These are phyloP conservation scores for Macroglossus sobrinus DNA, from an alignment of 2,113 vertebrate species.

Conservation along the genomic window DNA sequence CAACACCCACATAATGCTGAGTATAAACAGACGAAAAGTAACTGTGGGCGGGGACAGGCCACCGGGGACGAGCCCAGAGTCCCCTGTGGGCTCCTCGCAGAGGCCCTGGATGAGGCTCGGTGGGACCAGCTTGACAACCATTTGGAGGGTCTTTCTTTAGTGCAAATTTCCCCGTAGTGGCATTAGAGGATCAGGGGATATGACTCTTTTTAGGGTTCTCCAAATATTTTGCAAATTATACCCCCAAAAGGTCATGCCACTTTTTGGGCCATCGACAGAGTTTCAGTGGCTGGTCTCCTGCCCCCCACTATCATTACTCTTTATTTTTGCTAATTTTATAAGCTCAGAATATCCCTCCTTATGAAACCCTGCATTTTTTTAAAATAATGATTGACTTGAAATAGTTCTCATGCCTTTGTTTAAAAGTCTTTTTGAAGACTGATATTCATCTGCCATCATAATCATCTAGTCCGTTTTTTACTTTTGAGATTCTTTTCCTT, in stretches of 20 bases:
- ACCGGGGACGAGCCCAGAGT: fast-evolving
- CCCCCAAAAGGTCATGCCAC: not conserved
- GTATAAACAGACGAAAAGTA: not conserved
- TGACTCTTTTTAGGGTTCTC: not conserved
- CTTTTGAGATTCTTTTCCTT: not conserved
- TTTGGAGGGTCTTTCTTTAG: not conserved
- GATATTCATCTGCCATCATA: too few relatives aligned
- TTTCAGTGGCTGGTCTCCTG: not conserved
- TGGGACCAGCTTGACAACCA: not conserved
- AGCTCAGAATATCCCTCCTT: not conserved
- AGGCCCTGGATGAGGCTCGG: not conserved
- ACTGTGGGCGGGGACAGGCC: not conserved
- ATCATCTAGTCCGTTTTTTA: not conserved
- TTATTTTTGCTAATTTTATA: not conserved
- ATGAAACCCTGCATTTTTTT: not conserved
- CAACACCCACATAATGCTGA: not conserved
- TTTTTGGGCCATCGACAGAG: too few relatives aligned
- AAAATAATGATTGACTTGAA: not conserved
- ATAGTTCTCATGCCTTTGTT: not conserved
- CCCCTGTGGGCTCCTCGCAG: not conserved
- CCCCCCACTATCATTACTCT: not conserved
- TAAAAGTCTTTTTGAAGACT: not conserved
- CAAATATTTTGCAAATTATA: not conserved
- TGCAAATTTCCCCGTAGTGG: not conserved
- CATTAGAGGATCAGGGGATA: not conserved